Evolutionary conservation across 2,888 invertebrate genomes (phyloP).

Genomic region (Drosophila borborema): DNA sequence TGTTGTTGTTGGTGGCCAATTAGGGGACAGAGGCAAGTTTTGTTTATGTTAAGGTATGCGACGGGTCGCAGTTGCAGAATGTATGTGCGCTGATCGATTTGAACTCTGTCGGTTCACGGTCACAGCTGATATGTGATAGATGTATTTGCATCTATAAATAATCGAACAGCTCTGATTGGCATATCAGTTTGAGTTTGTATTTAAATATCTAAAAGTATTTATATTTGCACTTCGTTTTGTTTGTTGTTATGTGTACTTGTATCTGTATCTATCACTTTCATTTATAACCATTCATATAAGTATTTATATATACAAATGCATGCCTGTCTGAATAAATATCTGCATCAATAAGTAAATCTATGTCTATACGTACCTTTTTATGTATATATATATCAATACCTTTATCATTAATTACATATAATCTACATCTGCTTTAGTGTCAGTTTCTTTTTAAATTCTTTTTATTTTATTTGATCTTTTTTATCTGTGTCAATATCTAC

Average conservation of each 20-base stretch:
- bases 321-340: too few relatives aligned
- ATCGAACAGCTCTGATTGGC: not conserved
- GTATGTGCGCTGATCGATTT: constrained; percentile 12
- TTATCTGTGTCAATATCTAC: not conserved
- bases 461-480: too few relatives aligned
- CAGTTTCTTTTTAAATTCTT: not conserved
- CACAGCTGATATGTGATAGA: constrained; percentile 32
- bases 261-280: too few relatives aligned
- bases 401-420: not conserved
- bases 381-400: not conserved
- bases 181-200: not conserved
- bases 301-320: too few relatives aligned
- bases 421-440: not conserved
- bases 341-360: too few relatives aligned
- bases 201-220: not conserved
- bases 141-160: not conserved
- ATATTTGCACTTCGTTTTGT: not conserved
- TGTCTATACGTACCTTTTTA: too few relatives aligned
- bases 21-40: constrained; percentile 41
- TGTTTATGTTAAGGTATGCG: constrained; percentile 39
- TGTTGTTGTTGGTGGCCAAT: constrained; percentile 47
- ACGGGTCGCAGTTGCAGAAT: constrained; percentile 3
- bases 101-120: constrained; percentile 70
- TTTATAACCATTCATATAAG: too few relatives aligned
- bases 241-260: too few relatives aligned